Evolutionary conservation across 2,888 invertebrate genomes (phyloP).

Genomic region (Strigamia maritima): DNA sequence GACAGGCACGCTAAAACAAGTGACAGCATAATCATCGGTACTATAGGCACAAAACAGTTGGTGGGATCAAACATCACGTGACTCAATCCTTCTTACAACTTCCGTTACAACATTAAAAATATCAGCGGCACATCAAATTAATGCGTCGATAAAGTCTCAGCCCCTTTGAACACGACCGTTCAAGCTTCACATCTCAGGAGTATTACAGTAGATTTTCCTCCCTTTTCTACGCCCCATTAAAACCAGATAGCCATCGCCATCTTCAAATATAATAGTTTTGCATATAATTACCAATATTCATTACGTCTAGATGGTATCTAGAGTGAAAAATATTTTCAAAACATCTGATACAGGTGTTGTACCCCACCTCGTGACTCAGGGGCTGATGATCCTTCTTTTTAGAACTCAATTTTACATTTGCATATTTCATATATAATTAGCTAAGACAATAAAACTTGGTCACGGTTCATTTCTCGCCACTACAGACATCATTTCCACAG

Average conservation of each 20-base stretch:
- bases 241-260: neutral
- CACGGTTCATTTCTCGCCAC: too few species aligned
- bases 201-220: neutral
- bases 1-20: constrained; percentile 26
- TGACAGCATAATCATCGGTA: constrained; percentile 20
- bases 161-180: neutral
- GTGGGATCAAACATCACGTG: constrained; percentile 20
- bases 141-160: neutral
- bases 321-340: constrained; percentile 14
- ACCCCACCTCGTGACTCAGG: constrained; percentile 16
- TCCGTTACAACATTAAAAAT: constrained; percentile 25
- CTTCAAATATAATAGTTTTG: neutral
- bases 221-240: neutral
- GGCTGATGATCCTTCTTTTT: constrained; percentile 1
- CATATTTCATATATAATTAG: neutral
- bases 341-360: constrained; percentile 21
- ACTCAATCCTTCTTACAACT: constrained; percentile 25
- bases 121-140: constrained; percentile 11
- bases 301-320: neutral
- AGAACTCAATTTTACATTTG: neutral
- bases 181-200: neutral
- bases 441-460: too few species aligned
- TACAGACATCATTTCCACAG: neutral
- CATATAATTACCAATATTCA: constrained; percentile 28
- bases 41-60: neutral